phyloP scores from a whole-genome alignment of 2,888 invertebrate species.

The Drosophila prolongata region DNA sequence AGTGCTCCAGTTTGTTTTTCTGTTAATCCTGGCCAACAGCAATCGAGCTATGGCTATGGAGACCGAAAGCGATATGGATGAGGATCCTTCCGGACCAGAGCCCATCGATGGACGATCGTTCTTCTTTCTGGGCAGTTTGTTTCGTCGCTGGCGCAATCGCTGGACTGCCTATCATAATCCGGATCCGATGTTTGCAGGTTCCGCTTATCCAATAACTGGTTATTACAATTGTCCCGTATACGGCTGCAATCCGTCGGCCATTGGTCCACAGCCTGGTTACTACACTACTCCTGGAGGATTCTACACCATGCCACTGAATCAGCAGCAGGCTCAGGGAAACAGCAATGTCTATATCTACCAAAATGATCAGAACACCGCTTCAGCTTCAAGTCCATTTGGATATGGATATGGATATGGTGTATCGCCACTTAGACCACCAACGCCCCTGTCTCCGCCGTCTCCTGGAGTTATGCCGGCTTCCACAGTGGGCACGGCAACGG shows the following conservation, averaged over 20 bases:
- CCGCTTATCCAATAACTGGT: slow-evolving; percentile 59
- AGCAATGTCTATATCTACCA: slow-evolving; percentile 74
- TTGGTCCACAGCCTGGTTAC: slow-evolving; percentile 53
- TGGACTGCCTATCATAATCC: slow-evolving; percentile 64
- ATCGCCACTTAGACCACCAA: slow-evolving; percentile 25
- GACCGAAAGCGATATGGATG: slow-evolving; percentile 19
- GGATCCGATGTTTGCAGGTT: slow-evolving; percentile 66
- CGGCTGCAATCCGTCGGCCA: slow-evolving; percentile 64
- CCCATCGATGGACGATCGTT: slow-evolving; percentile 67
- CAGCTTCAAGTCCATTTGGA: slow-evolving; percentile 41
- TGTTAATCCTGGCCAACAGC: slow-evolving; percentile 42
- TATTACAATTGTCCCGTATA: slow-evolving; percentile 66
- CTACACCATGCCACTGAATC: slow-evolving; percentile 44
- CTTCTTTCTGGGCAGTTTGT: slow-evolving; percentile 67
- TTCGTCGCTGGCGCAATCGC: slow-evolving; percentile 75
- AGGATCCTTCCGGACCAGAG: slow-evolving; percentile 12
- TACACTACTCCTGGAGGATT: slow-evolving; percentile 53
- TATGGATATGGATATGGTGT: slow-evolving; percentile 38
- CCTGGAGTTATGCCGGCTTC: slow-evolving; percentile 30
- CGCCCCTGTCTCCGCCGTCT: slow-evolving; percentile 12
- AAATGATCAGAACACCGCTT: slow-evolving; percentile 61
- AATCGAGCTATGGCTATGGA: slow-evolving; percentile 26
- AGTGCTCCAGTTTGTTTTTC: slow-evolving; percentile 26
- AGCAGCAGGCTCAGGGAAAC: slow-evolving; percentile 69
- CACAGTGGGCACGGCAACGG: slow-evolving; percentile 32